These are phyloP conservation scores for Elanus axillaris DNA, from an alignment of 2,113 vertebrate genomes.

Conservation along the genomic window DNA sequence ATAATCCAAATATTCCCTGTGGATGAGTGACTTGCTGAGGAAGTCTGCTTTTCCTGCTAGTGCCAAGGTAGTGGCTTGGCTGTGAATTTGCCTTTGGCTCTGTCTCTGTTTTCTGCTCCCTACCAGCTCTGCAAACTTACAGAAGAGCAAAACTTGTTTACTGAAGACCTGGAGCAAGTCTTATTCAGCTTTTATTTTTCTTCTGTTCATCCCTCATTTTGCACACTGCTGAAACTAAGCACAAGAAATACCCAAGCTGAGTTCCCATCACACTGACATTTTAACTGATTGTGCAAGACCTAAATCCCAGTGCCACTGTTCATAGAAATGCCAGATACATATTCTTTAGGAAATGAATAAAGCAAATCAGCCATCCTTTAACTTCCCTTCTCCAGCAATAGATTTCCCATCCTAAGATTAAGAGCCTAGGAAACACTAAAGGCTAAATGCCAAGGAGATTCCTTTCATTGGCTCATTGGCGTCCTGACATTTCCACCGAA, in stretches of 20 bases:
- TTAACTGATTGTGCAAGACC: neutral
- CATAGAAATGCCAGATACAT: neutral
- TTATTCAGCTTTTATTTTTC: neutral
- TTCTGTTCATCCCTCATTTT: neutral
- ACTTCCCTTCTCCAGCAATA: neutral
- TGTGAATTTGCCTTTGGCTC: neutral
- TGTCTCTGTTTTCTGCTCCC: neutral
- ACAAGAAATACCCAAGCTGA: neutral
- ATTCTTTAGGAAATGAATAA: neutral
- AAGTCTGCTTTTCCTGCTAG: neutral
- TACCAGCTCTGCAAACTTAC: neutral
- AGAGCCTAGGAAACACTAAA: conserved; percentile 33
- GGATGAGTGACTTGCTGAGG: neutral
- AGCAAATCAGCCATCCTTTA: neutral
- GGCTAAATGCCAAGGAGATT: conserved; percentile 35
- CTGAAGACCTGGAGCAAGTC: neutral
- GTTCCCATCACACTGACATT: neutral
- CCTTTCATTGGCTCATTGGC: conserved; percentile 55
- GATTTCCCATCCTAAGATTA: conserved; percentile 18
- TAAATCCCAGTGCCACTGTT: neutral
- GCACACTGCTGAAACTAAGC: neutral
- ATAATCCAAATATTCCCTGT: neutral
- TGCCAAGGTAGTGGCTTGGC: neutral
- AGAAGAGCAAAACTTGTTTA: neutral
- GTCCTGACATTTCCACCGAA: neutral